Evolutionary conservation across 53 echinoderm and acorn worm genomes (phyloP).

Genomic region (Luidia sarsii): DNA sequence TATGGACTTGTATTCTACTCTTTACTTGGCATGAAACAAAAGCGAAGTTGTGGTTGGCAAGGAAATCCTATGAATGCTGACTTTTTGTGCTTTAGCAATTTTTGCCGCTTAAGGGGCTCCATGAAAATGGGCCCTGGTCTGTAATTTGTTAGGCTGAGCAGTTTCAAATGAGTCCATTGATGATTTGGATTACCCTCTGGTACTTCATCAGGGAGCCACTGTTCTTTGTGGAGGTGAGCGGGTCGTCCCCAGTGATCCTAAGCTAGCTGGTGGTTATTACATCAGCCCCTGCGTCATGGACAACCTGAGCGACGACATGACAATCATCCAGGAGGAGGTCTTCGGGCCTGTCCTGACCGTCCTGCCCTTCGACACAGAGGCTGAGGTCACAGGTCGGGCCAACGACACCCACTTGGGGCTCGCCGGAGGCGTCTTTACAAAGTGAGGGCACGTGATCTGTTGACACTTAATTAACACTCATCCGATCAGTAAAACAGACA

Average conservation of each 20-base stretch:
- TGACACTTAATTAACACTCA: too few species aligned
- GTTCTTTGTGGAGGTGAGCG: slow-evolving; percentile 85
- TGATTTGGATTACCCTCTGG: not conserved
- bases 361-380: slow-evolving; percentile 87
- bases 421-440: slow-evolving; percentile 91
- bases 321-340: slow-evolving; percentile 72
- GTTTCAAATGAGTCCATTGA: not conserved
- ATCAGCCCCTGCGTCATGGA: slow-evolving; percentile 84
- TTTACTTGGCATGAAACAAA: too few species aligned
- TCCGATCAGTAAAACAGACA: too few species aligned
- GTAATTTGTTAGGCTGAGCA: too few species aligned
- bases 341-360: slow-evolving; percentile 87
- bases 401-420: slow-evolving; percentile 86
- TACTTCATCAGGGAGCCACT: slow-evolving; percentile 91
- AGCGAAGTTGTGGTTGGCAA: too few species aligned
- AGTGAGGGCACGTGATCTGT: too few species aligned
- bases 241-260: slow-evolving; percentile 77
- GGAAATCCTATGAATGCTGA: too few species aligned
- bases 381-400: slow-evolving; percentile 77
- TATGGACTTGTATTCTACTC: too few species aligned
- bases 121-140: too few species aligned
- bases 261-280: slow-evolving; percentile 72
- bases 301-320: slow-evolving; percentile 88
- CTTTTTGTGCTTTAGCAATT: too few species aligned
- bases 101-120: too few species aligned